Conservation (phyloP, 2,113 vertebrate genomes). For the Tyto alba region DNA sequence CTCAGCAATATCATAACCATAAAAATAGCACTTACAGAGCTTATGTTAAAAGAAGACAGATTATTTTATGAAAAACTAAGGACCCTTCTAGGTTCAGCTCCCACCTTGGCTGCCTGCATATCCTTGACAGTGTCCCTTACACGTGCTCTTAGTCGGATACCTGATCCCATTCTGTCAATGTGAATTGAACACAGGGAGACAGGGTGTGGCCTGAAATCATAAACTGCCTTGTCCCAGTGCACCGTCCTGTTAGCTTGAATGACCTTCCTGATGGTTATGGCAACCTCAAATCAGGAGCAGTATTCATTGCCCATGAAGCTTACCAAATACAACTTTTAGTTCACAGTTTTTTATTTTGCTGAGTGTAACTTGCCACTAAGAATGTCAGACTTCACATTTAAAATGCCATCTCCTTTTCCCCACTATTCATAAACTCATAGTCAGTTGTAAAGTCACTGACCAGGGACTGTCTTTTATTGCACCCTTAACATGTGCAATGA, state of each 20-base stretch:
- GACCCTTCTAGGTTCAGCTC: neutral
- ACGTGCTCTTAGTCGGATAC: accelerated
- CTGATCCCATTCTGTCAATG: neutral
- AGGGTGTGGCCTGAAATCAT: neutral
- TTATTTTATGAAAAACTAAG: neutral
- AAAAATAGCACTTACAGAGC: neutral
- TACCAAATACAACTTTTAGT: neutral
- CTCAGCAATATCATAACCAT: neutral
- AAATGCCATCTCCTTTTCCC: neutral
- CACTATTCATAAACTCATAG: neutral
- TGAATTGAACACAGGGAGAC: neutral
- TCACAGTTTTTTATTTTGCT: neutral
- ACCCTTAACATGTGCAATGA: neutral
- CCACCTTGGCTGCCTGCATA: neutral
- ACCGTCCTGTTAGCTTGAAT: accelerated
- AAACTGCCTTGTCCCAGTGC: neutral
- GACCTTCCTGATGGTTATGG: neutral
- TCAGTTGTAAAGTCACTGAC: neutral
- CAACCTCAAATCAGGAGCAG: neutral
- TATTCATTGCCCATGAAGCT: neutral
- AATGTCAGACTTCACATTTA: neutral
- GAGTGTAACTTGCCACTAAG: neutral
- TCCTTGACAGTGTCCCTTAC: neutral
- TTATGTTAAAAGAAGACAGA: neutral
- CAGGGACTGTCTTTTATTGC: neutral